These are phyloP conservation scores for Drosophila mercatorum DNA, from an alignment of 2,888 invertebrate genomes.

Conservation along the genomic window DNA sequence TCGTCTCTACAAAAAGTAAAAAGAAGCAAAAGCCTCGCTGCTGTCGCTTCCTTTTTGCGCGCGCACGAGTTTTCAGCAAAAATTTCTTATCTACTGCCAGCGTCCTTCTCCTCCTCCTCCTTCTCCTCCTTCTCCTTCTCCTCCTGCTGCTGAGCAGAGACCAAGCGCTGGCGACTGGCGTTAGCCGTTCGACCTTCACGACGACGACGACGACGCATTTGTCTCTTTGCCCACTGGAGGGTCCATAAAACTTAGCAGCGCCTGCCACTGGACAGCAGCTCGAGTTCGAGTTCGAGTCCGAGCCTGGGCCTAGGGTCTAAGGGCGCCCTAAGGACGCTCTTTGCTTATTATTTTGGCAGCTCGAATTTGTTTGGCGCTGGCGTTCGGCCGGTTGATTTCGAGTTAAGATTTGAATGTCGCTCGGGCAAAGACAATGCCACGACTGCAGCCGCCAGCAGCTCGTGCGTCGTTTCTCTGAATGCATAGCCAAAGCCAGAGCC, in stretches of 20 bases:
- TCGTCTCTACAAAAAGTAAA: neutral
- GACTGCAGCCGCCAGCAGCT: conserved; percentile 30
- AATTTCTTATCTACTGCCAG: conserved; percentile 69
- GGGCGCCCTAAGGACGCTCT: conserved; percentile 9
- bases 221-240: conserved; percentile 57
- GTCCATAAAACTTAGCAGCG: conserved; percentile 56
- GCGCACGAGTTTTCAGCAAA: conserved; percentile 80
- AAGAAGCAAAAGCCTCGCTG: conserved; percentile 15
- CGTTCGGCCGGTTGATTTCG: conserved; percentile 78
- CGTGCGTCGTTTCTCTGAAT: conserved; percentile 68
- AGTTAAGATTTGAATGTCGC: conserved; percentile 84
- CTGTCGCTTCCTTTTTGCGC: conserved; percentile 70
- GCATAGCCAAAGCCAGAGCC: conserved; percentile 16
- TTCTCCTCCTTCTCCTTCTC: no score
- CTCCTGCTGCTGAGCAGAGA: conserved; percentile 10
- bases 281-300: no score
- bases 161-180: conserved; percentile 41
- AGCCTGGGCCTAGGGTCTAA: conserved; percentile 7
- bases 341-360: conserved; percentile 80
- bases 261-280: conserved; percentile 35
- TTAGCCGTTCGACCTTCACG: conserved; percentile 60
- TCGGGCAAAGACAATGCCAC: conserved; percentile 59
- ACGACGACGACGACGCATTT: conserved; percentile 60
- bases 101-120: no score
- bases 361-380: conserved; percentile 78